Base-by-base conservation (phyloP, 2,113 vertebrate genomes). In the Nycticorax nycticorax region DNA sequence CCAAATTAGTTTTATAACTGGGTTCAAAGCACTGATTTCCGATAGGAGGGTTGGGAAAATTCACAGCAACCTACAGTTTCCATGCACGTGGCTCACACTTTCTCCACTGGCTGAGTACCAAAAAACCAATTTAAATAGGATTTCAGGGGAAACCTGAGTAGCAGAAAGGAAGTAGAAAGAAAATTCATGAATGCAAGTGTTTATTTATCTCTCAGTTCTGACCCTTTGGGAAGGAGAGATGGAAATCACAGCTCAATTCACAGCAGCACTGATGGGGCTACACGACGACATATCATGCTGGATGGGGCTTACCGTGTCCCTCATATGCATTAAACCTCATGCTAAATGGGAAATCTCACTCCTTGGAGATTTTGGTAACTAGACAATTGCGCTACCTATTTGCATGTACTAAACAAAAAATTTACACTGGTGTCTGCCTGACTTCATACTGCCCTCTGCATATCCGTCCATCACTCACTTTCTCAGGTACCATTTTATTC, bases 211-310 rank as follows among this genome's bases (percentile, higher is more conserved):
- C 55, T 57, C 28, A 52, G 12, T 52, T 80, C 45, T 68, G 41
- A 50, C 32, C 23, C 32, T 63, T 85, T 63, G 35, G 35, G 67
- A 84, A 78, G 24, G 19, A 52, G 80, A 56, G 24, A 30, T 39
- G 30, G 24, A 80, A 69, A 69, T 23, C 41, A 39, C 60, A 85
- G 73, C 16, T 55, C 2, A 3, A 48, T 50, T 74, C 41, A 15
- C 18, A 19, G 67, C 67, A 55, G 32, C 35, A 35, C 56, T 39
- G 55, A 22, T n/a, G 27, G 48, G 33, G 27, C 14, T 32, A 12
- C 50, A 35, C 0, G 0, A 45, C 0, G 1, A 12, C 27, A 2
- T 27, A 12, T 16, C 41, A 12, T 27, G 35, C 48, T 52, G 62
- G 33, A 32, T 20, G 17, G 35, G 27, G 35, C 35, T 80, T 52